phyloP scores from a whole-genome alignment of 2,888 invertebrate species.

The Drosophila buzzatii region DNA sequence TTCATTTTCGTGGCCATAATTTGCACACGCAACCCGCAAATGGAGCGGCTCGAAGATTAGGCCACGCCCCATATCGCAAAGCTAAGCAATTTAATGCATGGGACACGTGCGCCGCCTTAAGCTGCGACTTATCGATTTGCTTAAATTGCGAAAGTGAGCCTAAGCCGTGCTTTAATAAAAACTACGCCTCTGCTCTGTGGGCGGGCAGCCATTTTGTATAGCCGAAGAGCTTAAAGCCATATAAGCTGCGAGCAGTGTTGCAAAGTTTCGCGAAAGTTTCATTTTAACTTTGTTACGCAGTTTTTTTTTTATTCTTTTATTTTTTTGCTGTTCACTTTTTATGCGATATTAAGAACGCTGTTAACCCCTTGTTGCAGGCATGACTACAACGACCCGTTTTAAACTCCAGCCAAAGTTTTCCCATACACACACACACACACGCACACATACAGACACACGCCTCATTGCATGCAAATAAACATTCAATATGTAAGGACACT shows the following conservation, averaged over 20 bases:
- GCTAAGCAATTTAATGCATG: slow-evolving; percentile 5
- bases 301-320: slow-evolving; percentile 26
- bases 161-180: slow-evolving; percentile 34
- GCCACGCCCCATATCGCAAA: neutral
- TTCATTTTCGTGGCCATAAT: slow-evolving; percentile 44
- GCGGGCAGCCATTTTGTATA: slow-evolving; percentile 48
- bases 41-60: slow-evolving; percentile 2
- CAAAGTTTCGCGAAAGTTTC: slow-evolving; percentile 57
- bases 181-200: neutral
- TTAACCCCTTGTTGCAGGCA: slow-evolving; percentile 66
- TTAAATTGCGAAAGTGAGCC: slow-evolving; percentile 34
- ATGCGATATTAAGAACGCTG: slow-evolving; percentile 72
- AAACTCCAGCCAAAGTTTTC: slow-evolving; percentile 53
- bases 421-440: slow-evolving; percentile 25
- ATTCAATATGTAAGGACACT: slow-evolving; percentile 64
- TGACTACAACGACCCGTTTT: slow-evolving; percentile 44
- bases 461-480: slow-evolving; percentile 76
- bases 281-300: slow-evolving; percentile 77
- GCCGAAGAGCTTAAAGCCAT: slow-evolving; percentile 29
- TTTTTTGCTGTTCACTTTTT: slow-evolving; percentile 36
- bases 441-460: slow-evolving; percentile 16
- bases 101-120: slow-evolving; percentile 24
- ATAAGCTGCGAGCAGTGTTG: slow-evolving; percentile 23
- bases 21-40: slow-evolving; percentile 37
- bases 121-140: slow-evolving; percentile 45